phyloP scores from a whole-genome alignment of 2,888 invertebrate species.

The Pristionchus maxplancki region DNA sequence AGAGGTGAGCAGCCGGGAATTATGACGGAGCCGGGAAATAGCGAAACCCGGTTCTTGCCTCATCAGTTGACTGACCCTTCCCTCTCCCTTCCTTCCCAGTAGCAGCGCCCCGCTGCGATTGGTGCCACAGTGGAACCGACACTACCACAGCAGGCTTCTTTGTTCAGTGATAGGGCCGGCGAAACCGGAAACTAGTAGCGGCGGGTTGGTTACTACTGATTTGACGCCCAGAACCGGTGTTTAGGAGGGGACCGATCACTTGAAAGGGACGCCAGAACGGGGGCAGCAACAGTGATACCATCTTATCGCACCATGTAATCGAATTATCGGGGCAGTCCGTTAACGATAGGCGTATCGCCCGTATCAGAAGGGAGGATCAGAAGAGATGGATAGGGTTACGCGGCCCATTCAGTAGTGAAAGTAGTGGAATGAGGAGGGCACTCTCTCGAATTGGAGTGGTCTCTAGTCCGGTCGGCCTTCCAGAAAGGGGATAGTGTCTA shows the following conservation, averaged over 20 bases:
- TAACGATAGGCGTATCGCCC: constrained; percentile 38
- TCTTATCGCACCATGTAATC: constrained; percentile 21
- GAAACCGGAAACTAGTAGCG: constrained; percentile 12
- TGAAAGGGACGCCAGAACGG: background rate
- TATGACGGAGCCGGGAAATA: background rate
- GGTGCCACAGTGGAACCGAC: constrained; percentile 35
- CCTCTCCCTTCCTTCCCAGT: background rate
- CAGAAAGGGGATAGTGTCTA: constrained; percentile 42
- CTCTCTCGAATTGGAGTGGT: background rate
- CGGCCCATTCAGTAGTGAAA: background rate
- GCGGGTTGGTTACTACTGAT: background rate
- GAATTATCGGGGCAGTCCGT: constrained; percentile 33
- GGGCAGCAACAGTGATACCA: background rate
- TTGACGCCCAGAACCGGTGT: constrained; percentile 2
- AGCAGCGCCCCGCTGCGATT: background rate
- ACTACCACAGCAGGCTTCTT: background rate
- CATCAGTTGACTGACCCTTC: background rate
- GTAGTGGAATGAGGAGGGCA: background rate
- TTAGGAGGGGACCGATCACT: constrained; percentile 5
- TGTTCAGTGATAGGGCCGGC: constrained; percentile 27
- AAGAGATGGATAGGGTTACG: background rate
- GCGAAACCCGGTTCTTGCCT: background rate
- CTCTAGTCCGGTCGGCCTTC: background rate
- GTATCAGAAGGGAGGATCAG: background rate
- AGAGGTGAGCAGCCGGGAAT: background rate